phyloP scores from a whole-genome alignment of 2,113 vertebrate genomes.

The Erinaceus europaeus region DNA sequence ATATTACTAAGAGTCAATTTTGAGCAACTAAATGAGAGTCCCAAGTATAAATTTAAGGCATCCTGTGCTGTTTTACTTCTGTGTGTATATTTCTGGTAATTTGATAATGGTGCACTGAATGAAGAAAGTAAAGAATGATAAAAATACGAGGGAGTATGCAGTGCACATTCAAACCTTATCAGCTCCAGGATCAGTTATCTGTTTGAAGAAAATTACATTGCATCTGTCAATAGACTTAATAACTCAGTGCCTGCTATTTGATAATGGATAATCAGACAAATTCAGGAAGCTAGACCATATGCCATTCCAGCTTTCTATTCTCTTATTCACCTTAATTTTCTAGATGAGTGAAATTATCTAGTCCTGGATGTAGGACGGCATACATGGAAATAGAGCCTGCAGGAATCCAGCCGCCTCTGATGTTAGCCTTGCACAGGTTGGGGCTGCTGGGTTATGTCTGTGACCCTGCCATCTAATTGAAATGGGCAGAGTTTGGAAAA shows the following conservation, averaged over 20 bases:
- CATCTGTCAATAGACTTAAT: conserved; percentile 79
- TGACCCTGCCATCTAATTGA: conserved; percentile 67
- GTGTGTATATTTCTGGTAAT: conserved; percentile 36
- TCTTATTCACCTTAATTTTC: conserved; percentile 78
- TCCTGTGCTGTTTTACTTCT: conserved; percentile 19
- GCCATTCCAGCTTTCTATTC: conserved; percentile 69
- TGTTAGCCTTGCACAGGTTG: conserved; percentile 1
- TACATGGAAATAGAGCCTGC: conserved; percentile 49
- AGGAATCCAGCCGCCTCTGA: conserved; percentile 51
- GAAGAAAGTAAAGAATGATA: conserved; percentile 59
- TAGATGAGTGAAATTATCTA: conserved; percentile 78
- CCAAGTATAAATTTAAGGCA: conserved; percentile 26
- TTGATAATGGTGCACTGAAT: conserved; percentile 47
- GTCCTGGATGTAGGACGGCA: conserved; percentile 58
- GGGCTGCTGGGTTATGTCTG: conserved; percentile 66
- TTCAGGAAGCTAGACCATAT: conserved; percentile 76
- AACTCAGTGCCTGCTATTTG: conserved; percentile 74
- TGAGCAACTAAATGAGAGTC: neutral
- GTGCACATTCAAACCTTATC: conserved; percentile 66
- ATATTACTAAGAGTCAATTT: neutral
- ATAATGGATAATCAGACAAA: conserved; percentile 78
- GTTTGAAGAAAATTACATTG: conserved; percentile 78
- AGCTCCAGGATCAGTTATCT: conserved; percentile 69
- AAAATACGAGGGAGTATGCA: conserved; percentile 46
- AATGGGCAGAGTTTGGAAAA: conserved; percentile 71